Evolutionary conservation across 2,797 vertebrate species (phyloP).

Genomic region (Serranus cabrilla): DNA sequence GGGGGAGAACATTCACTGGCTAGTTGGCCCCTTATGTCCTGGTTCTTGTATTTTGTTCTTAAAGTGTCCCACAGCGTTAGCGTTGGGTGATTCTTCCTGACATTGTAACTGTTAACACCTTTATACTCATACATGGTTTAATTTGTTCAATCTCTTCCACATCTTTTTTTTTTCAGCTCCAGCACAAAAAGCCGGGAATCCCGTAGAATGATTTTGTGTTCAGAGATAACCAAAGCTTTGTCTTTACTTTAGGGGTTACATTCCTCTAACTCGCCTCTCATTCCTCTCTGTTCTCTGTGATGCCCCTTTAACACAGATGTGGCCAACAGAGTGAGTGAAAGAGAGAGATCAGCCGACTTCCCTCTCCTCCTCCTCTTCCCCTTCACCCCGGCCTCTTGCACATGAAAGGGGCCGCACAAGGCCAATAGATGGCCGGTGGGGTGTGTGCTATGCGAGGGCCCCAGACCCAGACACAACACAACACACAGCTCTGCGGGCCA

Average conservation of each 20-base stretch:
- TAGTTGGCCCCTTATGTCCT: slow-evolving; percentile 37
- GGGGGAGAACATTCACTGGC: slow-evolving; percentile 60
- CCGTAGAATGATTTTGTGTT: not conserved
- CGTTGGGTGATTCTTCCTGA: not conserved
- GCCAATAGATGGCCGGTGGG: slow-evolving; percentile 77
- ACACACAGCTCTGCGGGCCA: slow-evolving; percentile 82
- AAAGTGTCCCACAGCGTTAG: slow-evolving; percentile 4
- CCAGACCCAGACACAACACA: slow-evolving; percentile 90
- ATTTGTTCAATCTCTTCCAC: not conserved
- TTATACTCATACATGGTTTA: not conserved
- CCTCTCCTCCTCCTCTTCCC: slow-evolving; percentile 64
- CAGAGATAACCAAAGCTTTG: not conserved
- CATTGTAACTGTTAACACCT: not conserved
- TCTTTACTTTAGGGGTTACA: not conserved
- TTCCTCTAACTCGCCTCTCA: not conserved
- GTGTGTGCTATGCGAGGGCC: slow-evolving; percentile 84
- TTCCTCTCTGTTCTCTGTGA: slow-evolving; percentile 45
- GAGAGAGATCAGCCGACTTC: slow-evolving; percentile 59
- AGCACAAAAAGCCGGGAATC: not conserved
- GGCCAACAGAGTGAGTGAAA: slow-evolving; percentile 51
- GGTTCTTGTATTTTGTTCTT: slow-evolving; percentile 44
- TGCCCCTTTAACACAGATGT: slow-evolving; percentile 71
- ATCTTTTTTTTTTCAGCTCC: not conserved
- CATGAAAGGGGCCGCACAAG: slow-evolving; percentile 80
- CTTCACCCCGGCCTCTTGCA: slow-evolving; percentile 78